Evolutionary conservation across 2,888 invertebrate genomes (phyloP).

Genomic region (Amphipyra tragopoginis): DNA sequence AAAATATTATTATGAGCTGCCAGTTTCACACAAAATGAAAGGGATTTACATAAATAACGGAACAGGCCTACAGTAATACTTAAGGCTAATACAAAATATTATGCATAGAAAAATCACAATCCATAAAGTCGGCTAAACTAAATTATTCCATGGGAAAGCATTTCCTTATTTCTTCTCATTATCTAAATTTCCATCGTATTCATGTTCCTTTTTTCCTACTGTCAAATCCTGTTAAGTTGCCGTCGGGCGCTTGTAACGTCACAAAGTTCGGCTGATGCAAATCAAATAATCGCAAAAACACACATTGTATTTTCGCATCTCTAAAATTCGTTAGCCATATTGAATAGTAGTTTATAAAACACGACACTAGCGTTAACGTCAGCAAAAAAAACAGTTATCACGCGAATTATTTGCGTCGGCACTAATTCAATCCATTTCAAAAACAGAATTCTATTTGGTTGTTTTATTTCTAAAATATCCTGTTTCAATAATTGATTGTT

Average conservation of each 20-base stretch:
- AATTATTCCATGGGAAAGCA: conserved; percentile 17
- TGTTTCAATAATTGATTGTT: conserved; percentile 37
- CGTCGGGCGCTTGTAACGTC: conserved; percentile 26
- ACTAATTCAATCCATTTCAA: too few species aligned
- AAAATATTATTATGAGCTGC: neutral
- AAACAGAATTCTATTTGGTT: neutral
- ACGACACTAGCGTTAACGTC: too few species aligned
- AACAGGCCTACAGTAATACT: neutral
- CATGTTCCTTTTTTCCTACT: conserved; percentile 23
- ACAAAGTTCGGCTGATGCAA: neutral
- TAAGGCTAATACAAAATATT: neutral
- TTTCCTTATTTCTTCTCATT: conserved; percentile 39
- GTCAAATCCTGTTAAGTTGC: conserved; percentile 29
- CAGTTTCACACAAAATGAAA: neutral
- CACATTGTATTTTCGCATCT: neutral
- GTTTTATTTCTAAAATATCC: conserved; percentile 17
- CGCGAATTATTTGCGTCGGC: too few species aligned
- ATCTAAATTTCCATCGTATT: conserved; percentile 42
- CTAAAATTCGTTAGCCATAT: neutral
- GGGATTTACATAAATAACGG: neutral
- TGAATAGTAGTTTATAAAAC: neutral
- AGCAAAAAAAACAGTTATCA: too few species aligned
- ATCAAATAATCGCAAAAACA: conserved; percentile 1
- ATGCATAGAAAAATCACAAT: conserved; percentile 1
- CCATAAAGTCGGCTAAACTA: conserved; percentile 8